Percentiles rank a stretch among this genome's conserved stretches.
These are phyloP conservation scores for Micronycteris hirsuta DNA, from an alignment of 2,113 vertebrate species.

Conservation along the genomic window DNA sequence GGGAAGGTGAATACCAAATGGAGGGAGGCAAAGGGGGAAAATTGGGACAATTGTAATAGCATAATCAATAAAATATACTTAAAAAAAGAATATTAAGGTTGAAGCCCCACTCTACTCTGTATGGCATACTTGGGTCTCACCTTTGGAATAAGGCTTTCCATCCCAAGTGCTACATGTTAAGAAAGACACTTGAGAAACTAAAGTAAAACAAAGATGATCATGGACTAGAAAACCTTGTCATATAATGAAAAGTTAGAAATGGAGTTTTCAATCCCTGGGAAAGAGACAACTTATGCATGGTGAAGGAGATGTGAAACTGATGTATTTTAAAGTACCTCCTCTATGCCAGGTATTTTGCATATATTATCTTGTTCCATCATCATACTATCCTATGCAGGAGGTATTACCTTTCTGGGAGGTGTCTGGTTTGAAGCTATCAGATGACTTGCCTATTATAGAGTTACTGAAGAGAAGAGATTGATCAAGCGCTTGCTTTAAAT, in stretches of 20 bases:
- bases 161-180: not conserved
- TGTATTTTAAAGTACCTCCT: conserved; percentile 6
- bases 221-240: not conserved
- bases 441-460: not conserved
- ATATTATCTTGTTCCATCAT: not conserved
- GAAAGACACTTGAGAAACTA: not conserved
- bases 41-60: too few species aligned
- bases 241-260: not conserved
- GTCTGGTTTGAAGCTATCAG: not conserved
- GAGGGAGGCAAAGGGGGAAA: too few species aligned
- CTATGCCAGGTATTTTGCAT: not conserved
- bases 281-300: not conserved
- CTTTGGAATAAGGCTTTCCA: not conserved
- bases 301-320: not conserved
- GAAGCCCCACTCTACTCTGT: not conserved
- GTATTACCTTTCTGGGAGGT: not conserved
- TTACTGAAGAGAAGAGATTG: conserved; percentile 12
- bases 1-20: too few species aligned
- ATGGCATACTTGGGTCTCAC: not conserved
- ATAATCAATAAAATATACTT: too few species aligned
- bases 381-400: not conserved
- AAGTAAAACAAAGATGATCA: conserved; percentile 27
- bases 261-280: not conserved
- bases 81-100: not conserved
- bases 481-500: not conserved